Base-by-base conservation (phyloP, 2,888 invertebrate species). In the Rhagium mordax region DNA sequence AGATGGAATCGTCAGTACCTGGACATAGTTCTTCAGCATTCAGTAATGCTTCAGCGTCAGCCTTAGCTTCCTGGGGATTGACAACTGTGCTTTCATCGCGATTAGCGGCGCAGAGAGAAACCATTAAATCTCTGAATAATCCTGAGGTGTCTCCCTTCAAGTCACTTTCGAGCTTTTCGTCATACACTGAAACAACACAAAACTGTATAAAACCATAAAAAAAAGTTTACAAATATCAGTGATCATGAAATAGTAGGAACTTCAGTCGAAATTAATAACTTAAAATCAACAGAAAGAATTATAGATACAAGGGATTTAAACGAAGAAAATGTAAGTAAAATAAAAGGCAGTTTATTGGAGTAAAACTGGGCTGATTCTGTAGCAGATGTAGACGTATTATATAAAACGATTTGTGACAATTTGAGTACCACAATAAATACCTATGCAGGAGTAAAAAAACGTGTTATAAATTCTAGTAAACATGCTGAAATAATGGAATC, bases 101-200 rank as follows among this genome's bases (percentile, higher is more conserved):
- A 84, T 93, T 93, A 53, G 94, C 95, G 90, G 92, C 93, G 83
- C 94, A 94, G 15, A 97, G 87, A 27, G 98, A 96, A 21, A 96
- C 94, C 89, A 98, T 92, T 51, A 98, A 90, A 69, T 97, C 92
- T 87, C 95, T 94, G 89, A 98, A 98, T 85, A 94, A 94, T 13
- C 98, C 98, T 60, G 96, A 96, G 1, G 98, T 98, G 86, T 98
- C 98, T 61, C 94, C 93, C 76, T 91, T 91, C 24, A 98, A 88
- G 85, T 97, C 97, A 48, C 79, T 75, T 77, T 82, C 83, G 70
- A 83, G 72, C 0, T 78, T 21, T 71, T 74, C 76, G 61, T 75
- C 69, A 75, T 82, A 82, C 65, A 81, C 83, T 83, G 57, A 82
- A 81, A 75, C 53, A 78, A 76, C 71, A 77, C 74, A 74, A 59